Conservation (phyloP, 2,888 invertebrate species). For the Ichneumoninae sp. region DNA sequence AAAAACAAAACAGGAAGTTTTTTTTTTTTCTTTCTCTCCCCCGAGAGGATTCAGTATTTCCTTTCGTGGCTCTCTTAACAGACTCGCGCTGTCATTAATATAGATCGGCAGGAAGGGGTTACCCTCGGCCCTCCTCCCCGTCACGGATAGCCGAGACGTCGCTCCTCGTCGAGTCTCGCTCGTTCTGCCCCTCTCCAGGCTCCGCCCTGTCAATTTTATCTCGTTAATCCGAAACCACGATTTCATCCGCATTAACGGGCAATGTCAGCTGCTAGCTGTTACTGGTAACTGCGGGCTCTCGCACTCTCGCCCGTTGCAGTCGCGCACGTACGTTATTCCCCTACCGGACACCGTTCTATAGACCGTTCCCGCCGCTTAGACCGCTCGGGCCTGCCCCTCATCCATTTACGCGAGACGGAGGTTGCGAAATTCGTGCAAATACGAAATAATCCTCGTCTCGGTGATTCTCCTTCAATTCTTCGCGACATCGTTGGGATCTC, state of each 20-base stretch:
- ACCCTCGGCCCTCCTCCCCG: conserved; percentile 22
- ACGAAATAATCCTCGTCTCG: conserved; percentile 28
- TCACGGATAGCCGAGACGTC: conserved; percentile 31
- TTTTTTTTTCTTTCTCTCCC: not conserved
- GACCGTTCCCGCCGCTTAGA: not conserved
- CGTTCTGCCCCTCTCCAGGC: conserved; percentile 67
- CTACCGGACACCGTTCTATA: not conserved
- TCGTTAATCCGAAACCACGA: conserved; percentile 73
- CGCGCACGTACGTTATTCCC: not conserved
- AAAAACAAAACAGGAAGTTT: not conserved
- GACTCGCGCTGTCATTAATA: conserved; percentile 60
- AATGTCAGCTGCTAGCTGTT: conserved; percentile 70
- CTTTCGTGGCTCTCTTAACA: conserved; percentile 52
- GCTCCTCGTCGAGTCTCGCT: conserved; percentile 29
- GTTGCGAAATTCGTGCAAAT: conserved; percentile 59
- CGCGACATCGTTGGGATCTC: not conserved
- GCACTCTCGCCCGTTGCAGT: conserved; percentile 19
- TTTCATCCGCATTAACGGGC: conserved; percentile 73
- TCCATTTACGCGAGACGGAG: conserved; percentile 1
- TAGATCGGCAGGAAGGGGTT: conserved; percentile 62
- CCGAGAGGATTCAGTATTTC: conserved; percentile 36
- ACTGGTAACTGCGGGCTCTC: conserved; percentile 51
- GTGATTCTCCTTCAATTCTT: conserved; percentile 8
- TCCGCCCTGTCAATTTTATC: conserved; percentile 76
- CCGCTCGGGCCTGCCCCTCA: not conserved